Percentiles rank a stretch among this genome's conserved stretches.
Conservation (phyloP, 1,140 invertebrate genomes). For the Drosophila kikkawai region DNA sequence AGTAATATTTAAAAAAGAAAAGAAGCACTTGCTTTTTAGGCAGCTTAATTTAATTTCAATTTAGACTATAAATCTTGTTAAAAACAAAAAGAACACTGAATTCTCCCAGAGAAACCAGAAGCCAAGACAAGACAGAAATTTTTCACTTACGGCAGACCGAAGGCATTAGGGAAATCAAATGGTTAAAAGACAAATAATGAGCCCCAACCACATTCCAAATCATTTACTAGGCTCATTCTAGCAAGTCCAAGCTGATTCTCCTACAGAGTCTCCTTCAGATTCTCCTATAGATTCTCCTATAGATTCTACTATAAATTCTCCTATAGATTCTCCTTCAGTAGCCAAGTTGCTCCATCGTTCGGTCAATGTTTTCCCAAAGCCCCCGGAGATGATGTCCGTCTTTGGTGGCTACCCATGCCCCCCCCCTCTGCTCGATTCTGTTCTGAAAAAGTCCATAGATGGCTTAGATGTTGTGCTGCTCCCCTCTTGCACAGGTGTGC, state of each 20-base stretch:
- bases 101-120: not conserved
- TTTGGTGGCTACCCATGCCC: slow-evolving; percentile 17
- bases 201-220: slow-evolving; percentile 25
- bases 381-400: slow-evolving; percentile 45
- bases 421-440: slow-evolving; percentile 16
- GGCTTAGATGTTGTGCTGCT: slow-evolving; percentile 1
- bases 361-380: slow-evolving; percentile 38
- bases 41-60: no score
- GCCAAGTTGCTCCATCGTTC: not conserved
- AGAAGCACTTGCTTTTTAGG: not conserved
- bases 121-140: not conserved
- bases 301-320: slow-evolving; percentile 5
- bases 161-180: slow-evolving; percentile 38
- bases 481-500: slow-evolving; percentile 51
- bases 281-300: slow-evolving; percentile 2
- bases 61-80: no score
- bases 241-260: slow-evolving; percentile 10
- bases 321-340: slow-evolving; percentile 1
- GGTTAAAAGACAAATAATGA: slow-evolving; percentile 26
- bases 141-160: not conserved
- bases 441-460: slow-evolving; percentile 36
- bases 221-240: slow-evolving; percentile 15
- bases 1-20: not conserved
- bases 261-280: not conserved
- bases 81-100: no score